Evolutionary conservation across 1,140 invertebrate genomes (phyloP).

Genomic region (Atta cephalotes): DNA sequence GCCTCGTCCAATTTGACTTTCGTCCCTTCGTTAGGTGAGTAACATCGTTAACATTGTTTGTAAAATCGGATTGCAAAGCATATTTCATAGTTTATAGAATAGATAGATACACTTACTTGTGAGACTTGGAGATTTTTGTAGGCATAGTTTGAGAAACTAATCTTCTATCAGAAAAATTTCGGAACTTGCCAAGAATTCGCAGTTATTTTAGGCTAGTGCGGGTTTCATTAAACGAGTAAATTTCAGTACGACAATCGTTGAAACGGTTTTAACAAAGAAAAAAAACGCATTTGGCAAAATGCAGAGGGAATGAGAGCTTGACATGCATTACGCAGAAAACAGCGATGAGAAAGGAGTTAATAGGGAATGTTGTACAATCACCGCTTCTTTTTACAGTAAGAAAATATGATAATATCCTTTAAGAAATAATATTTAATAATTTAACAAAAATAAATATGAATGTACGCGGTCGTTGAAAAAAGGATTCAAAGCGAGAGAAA

Average conservation of each 20-base stretch:
- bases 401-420: background rate
- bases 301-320: conserved; percentile 25
- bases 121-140: background rate
- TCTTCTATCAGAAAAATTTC: background rate
- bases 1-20: conserved; percentile 66
- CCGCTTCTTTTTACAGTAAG: conserved; percentile 21
- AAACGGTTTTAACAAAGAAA: conserved; percentile 26
- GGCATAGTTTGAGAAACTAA: background rate
- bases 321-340: conserved; percentile 36
- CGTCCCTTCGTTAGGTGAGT: conserved; percentile 68
- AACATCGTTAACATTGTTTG: conserved; percentile 47
- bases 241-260: conserved; percentile 1
- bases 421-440: background rate
- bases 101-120: background rate
- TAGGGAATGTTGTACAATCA: conserved; percentile 44
- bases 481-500: conserved; percentile 13
- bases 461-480: background rate
- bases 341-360: conserved; percentile 34
- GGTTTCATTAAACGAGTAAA: conserved; percentile 31
- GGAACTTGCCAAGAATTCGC: background rate
- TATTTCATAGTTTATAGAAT: conserved; percentile 8
- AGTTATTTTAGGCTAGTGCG: background rate
- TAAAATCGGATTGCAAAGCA: background rate
- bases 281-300: conserved; percentile 36
- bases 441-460: background rate